Evolutionary conservation across 2,113 vertebrate species (phyloP).

Genomic region (Verasper variegatus): DNA sequence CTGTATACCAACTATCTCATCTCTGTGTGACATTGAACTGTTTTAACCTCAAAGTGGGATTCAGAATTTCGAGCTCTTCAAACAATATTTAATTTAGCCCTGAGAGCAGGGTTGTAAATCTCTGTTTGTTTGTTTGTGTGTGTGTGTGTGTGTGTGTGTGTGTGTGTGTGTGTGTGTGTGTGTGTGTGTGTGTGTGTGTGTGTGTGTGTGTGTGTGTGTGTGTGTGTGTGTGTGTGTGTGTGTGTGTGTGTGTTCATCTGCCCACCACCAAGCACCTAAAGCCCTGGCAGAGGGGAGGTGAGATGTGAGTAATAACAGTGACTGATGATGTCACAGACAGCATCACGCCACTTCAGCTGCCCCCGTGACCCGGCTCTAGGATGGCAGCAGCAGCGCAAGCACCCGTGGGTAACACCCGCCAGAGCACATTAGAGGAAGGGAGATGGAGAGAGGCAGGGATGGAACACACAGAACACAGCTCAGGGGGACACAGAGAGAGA

Average conservation of each 20-base stretch:
- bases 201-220: background rate
- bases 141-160: background rate
- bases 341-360: slow-evolving; percentile 57
- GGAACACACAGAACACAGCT: slow-evolving; percentile 68
- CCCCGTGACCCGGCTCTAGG: slow-evolving; percentile 70
- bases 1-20: background rate
- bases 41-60: slow-evolving; percentile 16
- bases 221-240: slow-evolving; percentile 12
- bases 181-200: background rate
- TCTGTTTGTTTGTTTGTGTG: slow-evolving; percentile 11
- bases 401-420: slow-evolving; percentile 77
- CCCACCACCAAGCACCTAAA: slow-evolving; percentile 42
- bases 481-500: slow-evolving; percentile 62
- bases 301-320: slow-evolving; percentile 69
- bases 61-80: too few relatives aligned
- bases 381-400: slow-evolving; percentile 58
- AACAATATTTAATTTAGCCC: slow-evolving; percentile 17
- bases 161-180: slow-evolving; percentile 16
- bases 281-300: slow-evolving; percentile 56
- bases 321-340: slow-evolving; percentile 75
- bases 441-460: slow-evolving; percentile 62
- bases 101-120: slow-evolving; percentile 19
- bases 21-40: background rate
- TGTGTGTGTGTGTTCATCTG: slow-evolving; percentile 1
- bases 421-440: slow-evolving; percentile 74